Conservation (phyloP, 1,140 invertebrate genomes). For the Caenorhabditis inopinata region DNA sequence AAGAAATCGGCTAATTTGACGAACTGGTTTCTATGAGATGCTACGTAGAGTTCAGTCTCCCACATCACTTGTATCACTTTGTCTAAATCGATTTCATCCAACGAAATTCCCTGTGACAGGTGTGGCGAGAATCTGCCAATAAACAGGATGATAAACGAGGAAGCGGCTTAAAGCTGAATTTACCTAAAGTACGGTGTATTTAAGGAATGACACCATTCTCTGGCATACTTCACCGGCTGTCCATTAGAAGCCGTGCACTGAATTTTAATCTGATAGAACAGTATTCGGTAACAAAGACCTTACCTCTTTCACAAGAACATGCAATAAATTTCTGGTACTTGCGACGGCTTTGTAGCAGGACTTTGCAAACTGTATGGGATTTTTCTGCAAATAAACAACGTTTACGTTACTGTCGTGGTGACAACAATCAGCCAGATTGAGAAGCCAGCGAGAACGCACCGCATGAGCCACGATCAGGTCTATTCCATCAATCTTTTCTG, state of each 20-base stretch:
- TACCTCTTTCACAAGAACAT: slow-evolving; percentile 37
- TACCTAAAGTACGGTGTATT: slow-evolving; percentile 34
- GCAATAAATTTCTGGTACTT: slow-evolving; percentile 24
- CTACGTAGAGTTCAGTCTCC: slow-evolving; percentile 31
- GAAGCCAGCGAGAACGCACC: too few relatives aligned
- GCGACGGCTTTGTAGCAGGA: neutral
- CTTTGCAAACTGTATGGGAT: slow-evolving; percentile 28
- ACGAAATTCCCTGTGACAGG: slow-evolving; percentile 5
- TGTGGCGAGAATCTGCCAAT: neutral
- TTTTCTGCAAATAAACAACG: neutral
- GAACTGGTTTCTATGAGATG: neutral
- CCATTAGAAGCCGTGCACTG: slow-evolving; percentile 40
- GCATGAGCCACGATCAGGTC: slow-evolving; percentile 29
- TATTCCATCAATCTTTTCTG: slow-evolving; percentile 36
- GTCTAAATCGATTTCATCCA: slow-evolving; percentile 27
- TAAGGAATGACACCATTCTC: slow-evolving; percentile 36
- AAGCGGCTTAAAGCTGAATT: too few relatives aligned
- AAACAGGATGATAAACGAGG: too few relatives aligned
- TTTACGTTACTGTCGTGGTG: too few relatives aligned
- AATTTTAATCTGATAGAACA: neutral
- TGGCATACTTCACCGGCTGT: slow-evolving; percentile 33
- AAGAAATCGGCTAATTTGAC: neutral
- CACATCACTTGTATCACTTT: slow-evolving; percentile 32
- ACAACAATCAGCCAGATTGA: too few relatives aligned
- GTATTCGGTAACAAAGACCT: neutral